A percentile compares a stretch with the other conserved stretches of the same genome.
phyloP scores from a whole-genome alignment of 2,113 vertebrate species.

The Odocoileus virginianus region DNA sequence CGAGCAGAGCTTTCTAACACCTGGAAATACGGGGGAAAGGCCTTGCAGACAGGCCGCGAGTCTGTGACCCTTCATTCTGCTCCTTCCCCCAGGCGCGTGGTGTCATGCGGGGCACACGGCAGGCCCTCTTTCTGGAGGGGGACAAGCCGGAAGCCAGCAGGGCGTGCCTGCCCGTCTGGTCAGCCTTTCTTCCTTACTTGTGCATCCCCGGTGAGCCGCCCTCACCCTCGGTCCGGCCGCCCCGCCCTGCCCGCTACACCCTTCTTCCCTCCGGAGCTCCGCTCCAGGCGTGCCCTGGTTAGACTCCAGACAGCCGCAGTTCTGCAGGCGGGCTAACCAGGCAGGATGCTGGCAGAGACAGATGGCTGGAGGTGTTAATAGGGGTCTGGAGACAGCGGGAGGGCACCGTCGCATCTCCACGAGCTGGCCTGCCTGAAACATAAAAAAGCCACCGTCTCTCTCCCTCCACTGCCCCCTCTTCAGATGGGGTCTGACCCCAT shows the following conservation, averaged over 20 bases:
- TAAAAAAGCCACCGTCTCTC: not conserved
- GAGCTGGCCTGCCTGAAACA: not conserved
- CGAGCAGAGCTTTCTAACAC: not conserved
- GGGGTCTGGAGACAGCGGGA: not conserved
- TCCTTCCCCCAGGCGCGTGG: not conserved
- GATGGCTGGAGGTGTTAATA: slow-evolving; percentile 35
- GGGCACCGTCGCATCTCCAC: not conserved
- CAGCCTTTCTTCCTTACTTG: not conserved
- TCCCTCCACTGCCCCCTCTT: not conserved
- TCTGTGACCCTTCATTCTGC: rapidly evolving
- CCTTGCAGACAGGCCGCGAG: rapidly evolving
- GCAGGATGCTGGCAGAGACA: slow-evolving; percentile 11
- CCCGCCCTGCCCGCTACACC: too few species aligned
- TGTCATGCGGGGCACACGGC: rapidly evolving
- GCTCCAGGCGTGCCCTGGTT: not conserved
- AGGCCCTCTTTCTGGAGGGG: not conserved
- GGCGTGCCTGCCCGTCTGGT: rapidly evolving
- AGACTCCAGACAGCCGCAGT: slow-evolving; percentile 7
- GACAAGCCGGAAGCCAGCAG: not conserved
- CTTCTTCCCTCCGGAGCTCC: rapidly evolving
- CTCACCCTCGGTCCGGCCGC: rapidly evolving
- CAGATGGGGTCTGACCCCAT: not conserved
- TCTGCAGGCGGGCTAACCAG: slow-evolving; percentile 32
- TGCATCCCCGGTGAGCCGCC: not conserved
- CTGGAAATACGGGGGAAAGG: too few species aligned